A percentile compares a stretch with the other conserved stretches of the same genome.
These are phyloP conservation scores for Syngnathoides biaculeatus DNA, from an alignment of 2,113 vertebrate species.

Conservation along the genomic window DNA sequence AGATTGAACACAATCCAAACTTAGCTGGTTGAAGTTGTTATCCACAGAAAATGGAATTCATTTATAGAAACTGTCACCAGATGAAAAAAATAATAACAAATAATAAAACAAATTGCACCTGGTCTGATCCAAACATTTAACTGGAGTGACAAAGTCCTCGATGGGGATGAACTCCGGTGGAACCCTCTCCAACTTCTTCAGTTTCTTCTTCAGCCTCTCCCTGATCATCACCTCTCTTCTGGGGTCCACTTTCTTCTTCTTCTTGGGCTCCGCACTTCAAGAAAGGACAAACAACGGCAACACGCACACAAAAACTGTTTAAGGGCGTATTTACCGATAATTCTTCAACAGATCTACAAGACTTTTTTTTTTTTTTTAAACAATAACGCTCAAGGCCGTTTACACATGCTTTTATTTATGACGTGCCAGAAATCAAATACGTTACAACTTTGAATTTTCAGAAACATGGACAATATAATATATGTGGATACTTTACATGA, in stretches of 20 bases:
- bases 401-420: no score
- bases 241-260: slow-evolving; percentile 91
- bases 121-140: slow-evolving; percentile 75
- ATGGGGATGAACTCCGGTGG: slow-evolving; percentile 88
- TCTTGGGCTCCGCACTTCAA: slow-evolving; percentile 88
- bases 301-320: background rate
- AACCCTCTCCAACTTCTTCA: slow-evolving; percentile 85
- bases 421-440: no score
- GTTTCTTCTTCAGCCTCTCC: slow-evolving; percentile 86
- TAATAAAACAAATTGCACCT: slow-evolving; percentile 67
- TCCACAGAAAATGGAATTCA: background rate
- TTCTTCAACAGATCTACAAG: background rate
- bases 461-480: no score
- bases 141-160: slow-evolving; percentile 82
- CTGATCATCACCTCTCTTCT: slow-evolving; percentile 77
- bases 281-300: slow-evolving; percentile 17
- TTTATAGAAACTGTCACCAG: no score
- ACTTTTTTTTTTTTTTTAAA: no score
- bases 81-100: no score
- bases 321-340: background rate
- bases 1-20: background rate
- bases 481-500: no score
- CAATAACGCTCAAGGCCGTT: no score
- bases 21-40: background rate
- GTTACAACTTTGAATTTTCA: no score